These are phyloP conservation scores for Synergus itoensis DNA, from an alignment of 2,888 invertebrate genomes.

Conservation along the genomic window DNA sequence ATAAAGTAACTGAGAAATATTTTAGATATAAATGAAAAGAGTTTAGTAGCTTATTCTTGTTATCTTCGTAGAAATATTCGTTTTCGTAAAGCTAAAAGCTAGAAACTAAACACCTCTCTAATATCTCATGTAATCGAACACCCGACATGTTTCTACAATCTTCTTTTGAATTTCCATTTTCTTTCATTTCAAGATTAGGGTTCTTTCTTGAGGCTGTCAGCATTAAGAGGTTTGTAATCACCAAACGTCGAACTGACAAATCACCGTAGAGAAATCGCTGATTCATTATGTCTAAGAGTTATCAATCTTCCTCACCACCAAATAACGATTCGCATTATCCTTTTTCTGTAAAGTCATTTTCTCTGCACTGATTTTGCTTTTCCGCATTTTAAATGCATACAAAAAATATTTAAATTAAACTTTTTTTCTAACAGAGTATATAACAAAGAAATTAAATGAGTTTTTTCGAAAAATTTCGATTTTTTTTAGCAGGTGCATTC, in stretches of 20 bases:
- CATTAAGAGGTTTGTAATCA: conserved; percentile 13
- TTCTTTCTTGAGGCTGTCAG: neutral
- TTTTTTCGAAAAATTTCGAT: neutral
- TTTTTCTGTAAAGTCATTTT: neutral
- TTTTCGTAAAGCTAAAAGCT: neutral
- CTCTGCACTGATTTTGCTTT: neutral
- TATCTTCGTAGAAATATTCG: neutral
- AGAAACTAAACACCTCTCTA: neutral
- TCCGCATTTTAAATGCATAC: too few species aligned
- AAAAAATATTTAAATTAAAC: too few species aligned
- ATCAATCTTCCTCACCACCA: conserved; percentile 18
- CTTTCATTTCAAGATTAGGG: neutral
- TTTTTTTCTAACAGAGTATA: too few species aligned
- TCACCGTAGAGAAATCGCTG: conserved; percentile 18
- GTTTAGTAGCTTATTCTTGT: neutral
- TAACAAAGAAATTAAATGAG: neutral
- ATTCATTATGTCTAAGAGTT: conserved; percentile 25
- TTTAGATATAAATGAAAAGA: neutral
- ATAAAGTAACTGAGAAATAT: neutral
- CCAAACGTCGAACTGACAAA: conserved; percentile 35
- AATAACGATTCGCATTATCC: neutral
- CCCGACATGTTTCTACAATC: neutral
- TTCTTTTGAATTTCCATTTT: neutral
- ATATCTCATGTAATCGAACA: neutral
- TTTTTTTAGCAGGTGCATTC: neutral